phyloP scores from a whole-genome alignment of 2,113 vertebrate genomes.

The Lontra canadensis region DNA sequence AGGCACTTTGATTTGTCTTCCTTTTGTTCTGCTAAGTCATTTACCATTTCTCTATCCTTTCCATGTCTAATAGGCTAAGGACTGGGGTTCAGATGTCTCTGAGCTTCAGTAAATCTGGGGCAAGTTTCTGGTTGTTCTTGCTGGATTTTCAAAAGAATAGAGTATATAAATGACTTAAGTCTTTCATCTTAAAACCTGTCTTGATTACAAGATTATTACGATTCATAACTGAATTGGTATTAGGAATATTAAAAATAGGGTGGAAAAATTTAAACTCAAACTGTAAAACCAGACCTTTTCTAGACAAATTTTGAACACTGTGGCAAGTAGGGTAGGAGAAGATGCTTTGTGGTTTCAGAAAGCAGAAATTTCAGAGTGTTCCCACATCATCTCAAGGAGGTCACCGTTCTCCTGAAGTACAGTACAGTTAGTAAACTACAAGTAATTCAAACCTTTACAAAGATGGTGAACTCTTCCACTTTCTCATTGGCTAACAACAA shows the following conservation, averaged over 20 bases:
- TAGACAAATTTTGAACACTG: neutral
- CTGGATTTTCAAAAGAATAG: constrained; percentile 10
- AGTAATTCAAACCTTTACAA: constrained; percentile 88
- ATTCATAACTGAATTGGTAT: neutral
- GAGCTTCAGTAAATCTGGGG: neutral
- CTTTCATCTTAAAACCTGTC: neutral
- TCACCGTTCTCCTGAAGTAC: neutral
- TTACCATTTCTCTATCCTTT: neutral
- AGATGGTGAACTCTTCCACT: constrained; percentile 88
- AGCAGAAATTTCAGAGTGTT: neutral
- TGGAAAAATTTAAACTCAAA: constrained; percentile 20
- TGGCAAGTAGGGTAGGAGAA: neutral
- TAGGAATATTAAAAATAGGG: neutral
- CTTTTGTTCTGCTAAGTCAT: neutral
- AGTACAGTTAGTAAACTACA: neutral
- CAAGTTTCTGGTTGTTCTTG: neutral
- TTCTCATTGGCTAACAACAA: constrained; percentile 84
- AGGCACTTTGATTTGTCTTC: neutral
- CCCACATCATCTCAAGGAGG: neutral
- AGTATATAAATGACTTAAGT: neutral
- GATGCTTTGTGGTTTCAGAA: neutral
- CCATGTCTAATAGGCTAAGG: neutral
- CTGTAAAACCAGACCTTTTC: neutral
- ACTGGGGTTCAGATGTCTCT: neutral
- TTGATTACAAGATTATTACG: neutral